Base-by-base conservation (phyloP, 2,113 vertebrate species). In the Anhinga anhinga region DNA sequence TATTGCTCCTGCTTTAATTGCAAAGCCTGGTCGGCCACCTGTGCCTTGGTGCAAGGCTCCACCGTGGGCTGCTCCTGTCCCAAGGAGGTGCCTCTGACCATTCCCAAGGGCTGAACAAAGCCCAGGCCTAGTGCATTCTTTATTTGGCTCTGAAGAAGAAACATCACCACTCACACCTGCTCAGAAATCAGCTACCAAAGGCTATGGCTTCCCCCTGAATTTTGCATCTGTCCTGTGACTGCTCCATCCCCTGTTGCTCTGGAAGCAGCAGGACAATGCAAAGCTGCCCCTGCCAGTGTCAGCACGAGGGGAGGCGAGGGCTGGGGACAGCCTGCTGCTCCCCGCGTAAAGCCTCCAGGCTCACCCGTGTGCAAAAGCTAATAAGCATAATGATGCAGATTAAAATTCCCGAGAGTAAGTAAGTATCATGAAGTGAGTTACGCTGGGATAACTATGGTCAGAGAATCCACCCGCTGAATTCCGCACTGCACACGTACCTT, bases 391-490 rank as follows among this genome's bases (percentile, higher is more conserved):
- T 56, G 86, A 86, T 70, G 65, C 69, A 92, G 90, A 87, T 90
- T 94, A 90, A 94, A 88, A 94, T 90, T 92, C 95, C 78, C 58
- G 42, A 50, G 55, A 87, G 72, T 56, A 70, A 91, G 78, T 89
- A 76, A 88, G 78, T 89, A 76, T 69, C 10, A 1, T 9, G 30
- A 76, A 86, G 78, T 62, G 73, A 85, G 74, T 86, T 82, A 89
- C 0, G 0, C 59, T 44, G 49, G 65, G 66, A 67, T 87, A 83
- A 83, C 95, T 78, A 61, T 74, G 66, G 61, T 79, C 73, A 79
- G 80, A 91, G 63, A 73, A 94, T 83, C 59, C n/a, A 25, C 59
- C 50, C 1, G 2, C n/a, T 3, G 5, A 84, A 84, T 96, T 93
- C 73, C 72, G 40, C 23, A 6, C 38, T 55, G 53, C 58, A 61